Conservation (phyloP, 2,797 vertebrate species). For the Acanthopagrus latus region DNA sequence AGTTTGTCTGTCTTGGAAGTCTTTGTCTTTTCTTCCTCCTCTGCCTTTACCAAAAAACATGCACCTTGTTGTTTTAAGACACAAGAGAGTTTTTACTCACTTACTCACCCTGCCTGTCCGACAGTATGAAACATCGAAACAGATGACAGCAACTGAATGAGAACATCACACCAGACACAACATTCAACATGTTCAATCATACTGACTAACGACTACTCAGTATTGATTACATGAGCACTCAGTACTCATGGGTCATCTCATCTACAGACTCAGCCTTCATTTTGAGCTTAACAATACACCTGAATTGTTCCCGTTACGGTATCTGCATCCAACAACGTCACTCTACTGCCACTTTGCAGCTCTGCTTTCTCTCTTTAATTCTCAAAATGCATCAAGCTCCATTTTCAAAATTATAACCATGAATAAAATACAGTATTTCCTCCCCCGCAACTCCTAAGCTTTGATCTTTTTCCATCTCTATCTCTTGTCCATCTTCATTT, state of each 20-base stretch:
- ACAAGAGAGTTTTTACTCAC: neutral
- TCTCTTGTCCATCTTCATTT: conserved; percentile 33
- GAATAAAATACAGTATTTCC: neutral
- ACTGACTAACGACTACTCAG: too few species aligned
- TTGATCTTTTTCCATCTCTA: conserved; percentile 20
- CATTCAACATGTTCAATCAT: too few species aligned
- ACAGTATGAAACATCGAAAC: neutral
- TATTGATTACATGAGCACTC: too few species aligned
- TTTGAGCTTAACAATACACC: too few species aligned
- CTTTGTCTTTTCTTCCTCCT: neutral
- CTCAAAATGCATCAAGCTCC: conserved; percentile 4
- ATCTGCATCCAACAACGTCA: neutral
- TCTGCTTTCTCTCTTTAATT: neutral
- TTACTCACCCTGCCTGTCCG: neutral
- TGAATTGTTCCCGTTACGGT: too few species aligned
- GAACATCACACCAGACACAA: too few species aligned
- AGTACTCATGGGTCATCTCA: too few species aligned
- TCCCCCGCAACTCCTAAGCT: neutral
- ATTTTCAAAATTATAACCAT: conserved; percentile 27
- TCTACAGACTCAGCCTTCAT: too few species aligned
- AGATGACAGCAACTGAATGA: neutral
- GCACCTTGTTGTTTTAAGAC: neutral
- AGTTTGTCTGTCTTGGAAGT: neutral
- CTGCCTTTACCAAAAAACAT: neutral
- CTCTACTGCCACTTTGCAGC: neutral